A percentile compares a stretch with the other conserved stretches of the same genome.
These are phyloP conservation scores for Eudasyphora cyanicolor DNA, from an alignment of 2,888 invertebrate genomes.

Conservation along the genomic window DNA sequence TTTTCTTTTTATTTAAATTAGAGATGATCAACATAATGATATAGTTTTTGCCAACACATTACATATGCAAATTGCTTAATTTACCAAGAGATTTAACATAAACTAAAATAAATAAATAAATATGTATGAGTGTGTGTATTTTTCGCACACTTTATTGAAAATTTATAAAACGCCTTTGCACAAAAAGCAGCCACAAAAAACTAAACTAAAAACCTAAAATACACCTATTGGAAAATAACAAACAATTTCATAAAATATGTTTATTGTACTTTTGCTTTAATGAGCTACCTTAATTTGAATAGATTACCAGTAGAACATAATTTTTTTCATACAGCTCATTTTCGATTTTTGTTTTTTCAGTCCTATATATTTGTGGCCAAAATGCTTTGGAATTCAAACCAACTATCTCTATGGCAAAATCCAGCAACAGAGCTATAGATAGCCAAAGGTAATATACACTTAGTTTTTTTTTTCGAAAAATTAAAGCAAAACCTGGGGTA, in stretches of 20 bases:
- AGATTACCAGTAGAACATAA: not conserved
- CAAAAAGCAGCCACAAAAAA: not conserved
- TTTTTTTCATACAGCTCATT: not conserved
- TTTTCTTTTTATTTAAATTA: not conserved
- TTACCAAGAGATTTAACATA: conserved; percentile 32
- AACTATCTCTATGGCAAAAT: not conserved
- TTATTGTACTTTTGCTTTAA: not conserved
- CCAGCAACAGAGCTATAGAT: not conserved
- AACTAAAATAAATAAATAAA: not conserved
- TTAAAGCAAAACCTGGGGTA: not conserved
- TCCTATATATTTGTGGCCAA: too few species aligned
- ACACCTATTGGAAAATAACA: not conserved
- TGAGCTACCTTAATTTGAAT: not conserved
- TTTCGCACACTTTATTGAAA: conserved; percentile 19
- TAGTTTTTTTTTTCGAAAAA: not conserved
- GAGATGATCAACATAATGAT: not conserved
- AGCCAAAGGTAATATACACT: not conserved
- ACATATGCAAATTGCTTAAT: conserved; percentile 56
- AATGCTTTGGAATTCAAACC: not conserved
- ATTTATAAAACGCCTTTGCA: conserved; percentile 14
- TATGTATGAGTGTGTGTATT: too few species aligned
- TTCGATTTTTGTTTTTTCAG: too few species aligned
- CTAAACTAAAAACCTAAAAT: not conserved
- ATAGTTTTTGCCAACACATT: conserved; percentile 15
- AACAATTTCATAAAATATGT: not conserved